These are phyloP conservation scores for Nematopogon swammerdamellus DNA, from an alignment of 2,888 invertebrate species.

Conservation along the genomic window DNA sequence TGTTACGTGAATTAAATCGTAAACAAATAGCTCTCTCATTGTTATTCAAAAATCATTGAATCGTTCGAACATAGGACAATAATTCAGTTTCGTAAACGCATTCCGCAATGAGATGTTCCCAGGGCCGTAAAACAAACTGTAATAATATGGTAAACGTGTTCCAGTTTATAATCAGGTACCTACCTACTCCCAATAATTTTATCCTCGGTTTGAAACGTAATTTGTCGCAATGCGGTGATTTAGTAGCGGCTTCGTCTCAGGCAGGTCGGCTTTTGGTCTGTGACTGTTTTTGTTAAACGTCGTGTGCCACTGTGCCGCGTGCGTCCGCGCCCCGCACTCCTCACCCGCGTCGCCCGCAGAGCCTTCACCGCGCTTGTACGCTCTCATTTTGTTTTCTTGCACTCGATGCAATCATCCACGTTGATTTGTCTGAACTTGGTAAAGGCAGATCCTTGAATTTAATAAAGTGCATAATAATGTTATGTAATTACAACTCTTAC, in stretches of 20 bases:
- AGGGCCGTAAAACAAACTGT: slow-evolving; percentile 30
- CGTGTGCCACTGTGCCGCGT: too few species aligned
- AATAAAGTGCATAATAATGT: too few species aligned
- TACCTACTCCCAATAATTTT: slow-evolving; percentile 28
- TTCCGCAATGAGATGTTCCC: slow-evolving; percentile 25
- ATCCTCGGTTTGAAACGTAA: slow-evolving; percentile 29
- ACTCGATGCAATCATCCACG: too few species aligned
- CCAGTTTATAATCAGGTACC: slow-evolving; percentile 24
- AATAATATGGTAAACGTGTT: slow-evolving; percentile 31
- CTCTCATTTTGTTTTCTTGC: too few species aligned
- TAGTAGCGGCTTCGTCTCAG: slow-evolving; percentile 7
- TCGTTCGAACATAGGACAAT: slow-evolving; percentile 20
- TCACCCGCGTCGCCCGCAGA: too few species aligned
- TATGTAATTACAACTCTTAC: too few species aligned
- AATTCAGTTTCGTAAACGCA: slow-evolving; percentile 16
- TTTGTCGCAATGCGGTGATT: slow-evolving; percentile 19
- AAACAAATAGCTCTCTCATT: slow-evolving; percentile 16
- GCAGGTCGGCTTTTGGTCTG: too few species aligned
- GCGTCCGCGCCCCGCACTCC: too few species aligned
- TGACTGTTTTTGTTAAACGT: too few species aligned
- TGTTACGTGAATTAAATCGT: slow-evolving; percentile 4
- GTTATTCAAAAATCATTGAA: slow-evolving; percentile 24
- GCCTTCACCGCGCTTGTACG: too few species aligned
- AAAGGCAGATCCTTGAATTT: too few species aligned
- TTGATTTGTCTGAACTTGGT: too few species aligned